phyloP scores from a whole-genome alignment of 2,113 vertebrate genomes.

The Lontra canadensis region DNA sequence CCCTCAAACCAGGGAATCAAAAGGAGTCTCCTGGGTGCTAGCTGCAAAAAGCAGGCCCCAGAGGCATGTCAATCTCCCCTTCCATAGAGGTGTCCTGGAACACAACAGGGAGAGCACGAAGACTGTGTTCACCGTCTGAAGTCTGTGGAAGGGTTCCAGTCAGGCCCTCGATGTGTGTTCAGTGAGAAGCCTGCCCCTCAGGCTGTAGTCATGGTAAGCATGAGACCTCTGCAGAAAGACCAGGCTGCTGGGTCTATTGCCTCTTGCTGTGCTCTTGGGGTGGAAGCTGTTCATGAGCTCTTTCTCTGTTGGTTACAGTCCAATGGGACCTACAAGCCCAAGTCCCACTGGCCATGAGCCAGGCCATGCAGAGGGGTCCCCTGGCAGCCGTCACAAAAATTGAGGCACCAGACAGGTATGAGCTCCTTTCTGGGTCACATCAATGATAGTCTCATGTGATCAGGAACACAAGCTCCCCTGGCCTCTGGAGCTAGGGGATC shows the following conservation, averaged over 20 bases:
- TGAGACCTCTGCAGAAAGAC: neutral
- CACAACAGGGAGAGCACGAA: neutral
- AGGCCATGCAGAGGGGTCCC: neutral
- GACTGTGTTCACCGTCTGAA: neutral
- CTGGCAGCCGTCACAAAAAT: neutral
- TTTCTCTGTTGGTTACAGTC: neutral
- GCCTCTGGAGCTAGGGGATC: neutral
- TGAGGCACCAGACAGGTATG: neutral
- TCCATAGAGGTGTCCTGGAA: neutral
- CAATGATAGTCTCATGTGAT: neutral
- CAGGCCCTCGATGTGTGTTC: neutral
- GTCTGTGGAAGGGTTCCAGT: neutral
- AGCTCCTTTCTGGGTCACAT: neutral
- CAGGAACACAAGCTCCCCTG: neutral
- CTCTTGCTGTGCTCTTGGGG: neutral
- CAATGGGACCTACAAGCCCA: neutral
- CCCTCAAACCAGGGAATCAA: neutral
- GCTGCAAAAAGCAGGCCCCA: neutral
- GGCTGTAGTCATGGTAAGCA: neutral
- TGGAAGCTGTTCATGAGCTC: neutral
- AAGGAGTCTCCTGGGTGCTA: neutral
- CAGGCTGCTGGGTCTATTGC: neutral
- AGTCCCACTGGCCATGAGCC: neutral
- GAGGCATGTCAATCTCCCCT: too few relatives aligned
- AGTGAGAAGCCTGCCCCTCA: neutral